Conservation (phyloP, 2,888 invertebrate genomes). For the Notocelia uddmanniana region DNA sequence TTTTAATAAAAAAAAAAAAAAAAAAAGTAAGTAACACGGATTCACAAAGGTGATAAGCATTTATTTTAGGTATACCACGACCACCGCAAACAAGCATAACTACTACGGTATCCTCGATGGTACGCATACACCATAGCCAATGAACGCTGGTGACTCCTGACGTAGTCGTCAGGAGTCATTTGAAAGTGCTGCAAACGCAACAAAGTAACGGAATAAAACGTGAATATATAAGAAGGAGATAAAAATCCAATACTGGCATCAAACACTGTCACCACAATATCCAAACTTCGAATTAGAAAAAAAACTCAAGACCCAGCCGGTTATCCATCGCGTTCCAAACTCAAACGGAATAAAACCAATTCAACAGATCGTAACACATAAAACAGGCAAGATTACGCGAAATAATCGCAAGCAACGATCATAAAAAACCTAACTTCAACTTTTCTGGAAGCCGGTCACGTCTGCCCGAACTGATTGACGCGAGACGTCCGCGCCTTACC, state of each 20-base stretch:
- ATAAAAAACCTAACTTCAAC: conserved; percentile 70
- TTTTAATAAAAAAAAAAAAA: no score
- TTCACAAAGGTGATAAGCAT: no score
- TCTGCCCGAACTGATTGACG: conserved; percentile 83
- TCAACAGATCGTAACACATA: conserved; percentile 48
- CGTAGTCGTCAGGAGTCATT: no score
- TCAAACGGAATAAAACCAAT: conserved; percentile 45
- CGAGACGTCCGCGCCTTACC: conserved; percentile 80
- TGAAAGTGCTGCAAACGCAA: not conserved
- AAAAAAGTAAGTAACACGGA: no score
- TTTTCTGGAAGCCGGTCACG: conserved; percentile 76
- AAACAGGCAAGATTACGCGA: conserved; percentile 60
- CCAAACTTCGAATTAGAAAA: conserved; percentile 9
- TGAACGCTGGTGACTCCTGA: no score
- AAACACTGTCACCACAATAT: not conserved
- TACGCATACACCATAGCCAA: no score
- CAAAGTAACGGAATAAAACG: not conserved
- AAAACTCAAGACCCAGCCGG: conserved; percentile 12
- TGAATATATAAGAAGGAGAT: not conserved
- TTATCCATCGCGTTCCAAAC: conserved; percentile 43
- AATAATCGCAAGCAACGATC: conserved; percentile 67
- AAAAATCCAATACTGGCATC: not conserved
- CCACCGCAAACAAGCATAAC: no score
- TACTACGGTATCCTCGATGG: no score
- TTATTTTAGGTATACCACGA: no score